Evolutionary conservation across 1,140 invertebrate genomes (phyloP).

Genomic region (Rhopalosiphum maidis): DNA sequence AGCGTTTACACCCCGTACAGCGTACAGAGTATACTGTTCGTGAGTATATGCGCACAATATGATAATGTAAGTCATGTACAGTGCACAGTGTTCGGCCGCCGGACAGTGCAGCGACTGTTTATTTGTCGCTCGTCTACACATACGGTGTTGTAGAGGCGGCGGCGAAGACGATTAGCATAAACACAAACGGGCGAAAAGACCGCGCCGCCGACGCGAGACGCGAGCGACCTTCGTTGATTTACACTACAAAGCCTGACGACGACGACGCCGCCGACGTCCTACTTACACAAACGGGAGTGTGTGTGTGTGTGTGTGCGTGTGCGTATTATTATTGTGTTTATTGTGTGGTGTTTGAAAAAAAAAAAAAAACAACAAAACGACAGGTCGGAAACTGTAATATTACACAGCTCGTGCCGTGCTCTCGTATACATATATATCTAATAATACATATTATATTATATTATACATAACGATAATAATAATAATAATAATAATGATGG

Average conservation of each 20-base stretch:
- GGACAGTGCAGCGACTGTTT: too few relatives aligned
- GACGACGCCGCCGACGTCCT: background rate
- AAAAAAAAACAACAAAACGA: background rate
- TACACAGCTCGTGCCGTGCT: background rate
- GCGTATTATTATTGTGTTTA: background rate
- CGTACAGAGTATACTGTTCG: too few relatives aligned
- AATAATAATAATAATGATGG: background rate
- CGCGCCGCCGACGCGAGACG: slow-evolving; percentile 40
- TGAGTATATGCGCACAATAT: too few relatives aligned
- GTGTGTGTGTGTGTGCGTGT: too few relatives aligned
- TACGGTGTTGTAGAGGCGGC: background rate
- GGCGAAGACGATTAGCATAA: slow-evolving; percentile 42
- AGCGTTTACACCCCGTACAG: too few relatives aligned
- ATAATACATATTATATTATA: background rate
- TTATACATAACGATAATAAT: background rate
- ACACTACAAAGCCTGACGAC: slow-evolving; percentile 46
- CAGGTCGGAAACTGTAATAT: background rate
- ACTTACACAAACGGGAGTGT: background rate
- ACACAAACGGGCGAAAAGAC: slow-evolving; percentile 51
- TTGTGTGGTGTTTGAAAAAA: background rate
- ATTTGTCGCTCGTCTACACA: too few relatives aligned
- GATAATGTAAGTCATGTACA: too few relatives aligned
- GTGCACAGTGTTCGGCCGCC: too few relatives aligned
- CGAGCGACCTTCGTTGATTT: slow-evolving; percentile 35
- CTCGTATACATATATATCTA: background rate